Percentiles rank a stretch among this genome's conserved stretches.
These are phyloP conservation scores for Anableps anableps DNA, from an alignment of 2,797 vertebrate genomes.

Conservation along the genomic window DNA sequence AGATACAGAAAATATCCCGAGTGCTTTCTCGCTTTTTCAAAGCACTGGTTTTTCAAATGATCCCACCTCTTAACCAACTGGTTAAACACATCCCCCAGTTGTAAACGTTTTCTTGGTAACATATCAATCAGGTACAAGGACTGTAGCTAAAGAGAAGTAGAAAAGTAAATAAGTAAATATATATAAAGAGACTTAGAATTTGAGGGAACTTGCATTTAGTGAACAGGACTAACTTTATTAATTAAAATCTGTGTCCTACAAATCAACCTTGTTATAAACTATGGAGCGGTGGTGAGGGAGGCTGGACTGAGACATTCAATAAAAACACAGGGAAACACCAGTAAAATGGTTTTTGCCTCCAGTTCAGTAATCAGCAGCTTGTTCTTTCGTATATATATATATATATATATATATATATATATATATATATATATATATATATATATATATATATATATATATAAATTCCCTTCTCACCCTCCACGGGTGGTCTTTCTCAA, in stretches of 20 bases:
- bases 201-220: background rate
- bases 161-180: background rate
- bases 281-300: background rate
- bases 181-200: too few species aligned
- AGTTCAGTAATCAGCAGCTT: background rate
- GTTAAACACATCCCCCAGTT: background rate
- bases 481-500: too few species aligned
- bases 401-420: too few species aligned
- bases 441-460: too few species aligned
- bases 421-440: too few species aligned
- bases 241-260: background rate
- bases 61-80: background rate
- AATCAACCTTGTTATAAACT: too few species aligned
- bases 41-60: background rate
- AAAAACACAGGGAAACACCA: background rate
- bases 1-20: too few species aligned
- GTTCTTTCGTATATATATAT: background rate
- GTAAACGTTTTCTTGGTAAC: background rate
- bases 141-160: background rate
- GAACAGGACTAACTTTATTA: background rate
- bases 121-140: background rate
- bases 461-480: too few species aligned
- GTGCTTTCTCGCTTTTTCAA: background rate
- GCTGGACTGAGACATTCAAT: too few species aligned
- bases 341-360: background rate